Evolutionary conservation across 2,888 invertebrate genomes (phyloP), one percentile per base, ranked within the genome.

Genomic region (Hypsopygia costalis): DNA sequence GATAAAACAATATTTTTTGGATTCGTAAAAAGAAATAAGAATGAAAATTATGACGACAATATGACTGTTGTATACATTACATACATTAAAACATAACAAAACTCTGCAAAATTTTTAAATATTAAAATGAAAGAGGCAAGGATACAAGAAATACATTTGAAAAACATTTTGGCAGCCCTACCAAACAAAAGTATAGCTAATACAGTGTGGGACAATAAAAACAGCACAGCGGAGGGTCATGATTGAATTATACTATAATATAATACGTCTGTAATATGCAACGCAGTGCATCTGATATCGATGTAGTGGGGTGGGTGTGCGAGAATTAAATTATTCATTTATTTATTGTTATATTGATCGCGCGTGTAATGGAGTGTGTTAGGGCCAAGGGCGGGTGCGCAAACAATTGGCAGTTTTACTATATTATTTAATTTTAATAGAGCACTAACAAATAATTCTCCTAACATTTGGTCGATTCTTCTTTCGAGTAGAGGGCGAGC

Each of bases 181-280:
- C 1, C 1, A 32, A 34, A 47, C 40, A 48, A 32, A 45, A 34
- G 46, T 57, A 51, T 52, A 58, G 48, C 54, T 52, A 58, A 58
- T 52, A 49, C 57, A 58, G 51, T 54, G 51, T 51, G 48, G 54
- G 54, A 72, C 76, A 76, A 75, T 79, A 78, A 77, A 76, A 74
- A 64, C 47, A 51, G 58, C 61, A n/a, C 36, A 38, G 21, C 25
- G 42, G 60, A 62, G 75, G 75, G 73, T 69, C 62, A 52, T 74
- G 71, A 81, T 81, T 71, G 69, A 81, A 75, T 83, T 81, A 83
- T 74, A 62, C 53, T 61, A 64, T 75, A 76, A 76, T 72, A 76
- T 76, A 80, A 80, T 72, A 73, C 61, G 62, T 55, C 58, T 58
- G 57, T 61, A 66, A 66, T 68, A 69, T 63, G 52, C 61, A 61